phyloP scores from a whole-genome alignment of 2,113 vertebrate genomes.

The Polypterus bichir region DNA sequence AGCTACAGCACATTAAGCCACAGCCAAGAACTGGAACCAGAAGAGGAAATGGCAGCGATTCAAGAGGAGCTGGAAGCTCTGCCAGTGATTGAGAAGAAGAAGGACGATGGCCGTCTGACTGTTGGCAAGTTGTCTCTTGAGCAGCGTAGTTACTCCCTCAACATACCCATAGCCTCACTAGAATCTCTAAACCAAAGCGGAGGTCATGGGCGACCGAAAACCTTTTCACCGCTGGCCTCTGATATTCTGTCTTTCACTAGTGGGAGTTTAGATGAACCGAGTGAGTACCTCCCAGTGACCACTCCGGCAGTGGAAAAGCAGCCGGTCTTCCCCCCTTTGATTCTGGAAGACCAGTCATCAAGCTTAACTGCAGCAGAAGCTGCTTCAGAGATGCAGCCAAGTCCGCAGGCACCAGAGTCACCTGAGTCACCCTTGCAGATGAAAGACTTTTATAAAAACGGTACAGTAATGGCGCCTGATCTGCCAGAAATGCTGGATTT shows the following conservation, averaged over 20 bases:
- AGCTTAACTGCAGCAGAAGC: background rate
- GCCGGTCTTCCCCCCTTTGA: constrained; percentile 64
- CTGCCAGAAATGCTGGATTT: constrained; percentile 94
- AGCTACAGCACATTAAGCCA: constrained; percentile 73
- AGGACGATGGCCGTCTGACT: constrained; percentile 75
- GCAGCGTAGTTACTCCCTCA: constrained; percentile 93
- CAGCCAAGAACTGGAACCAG: constrained; percentile 31
- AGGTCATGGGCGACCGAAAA: constrained; percentile 69
- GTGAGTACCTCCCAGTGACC: constrained; percentile 81
- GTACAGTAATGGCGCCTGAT: constrained; percentile 77
- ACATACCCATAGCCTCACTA: constrained; percentile 80
- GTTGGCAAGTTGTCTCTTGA: constrained; percentile 91
- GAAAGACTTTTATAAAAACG: constrained; percentile 76
- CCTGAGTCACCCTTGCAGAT: constrained; percentile 60
- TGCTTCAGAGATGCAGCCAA: constrained; percentile 33
- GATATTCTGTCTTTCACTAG: constrained; percentile 91
- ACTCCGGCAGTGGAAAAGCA: constrained; percentile 75
- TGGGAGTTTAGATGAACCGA: constrained; percentile 82
- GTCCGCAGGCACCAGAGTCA: constrained; percentile 45
- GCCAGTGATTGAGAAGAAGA: constrained; percentile 64
- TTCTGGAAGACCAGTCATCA: constrained; percentile 37
- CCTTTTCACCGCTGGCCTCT: constrained; percentile 84
- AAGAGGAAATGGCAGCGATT: constrained; percentile 41
- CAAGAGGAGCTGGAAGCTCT: constrained; percentile 59
- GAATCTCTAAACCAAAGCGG: constrained; percentile 72